Conservation (phyloP, 2,113 vertebrate genomes). For the Philantomba maxwellii region DNA sequence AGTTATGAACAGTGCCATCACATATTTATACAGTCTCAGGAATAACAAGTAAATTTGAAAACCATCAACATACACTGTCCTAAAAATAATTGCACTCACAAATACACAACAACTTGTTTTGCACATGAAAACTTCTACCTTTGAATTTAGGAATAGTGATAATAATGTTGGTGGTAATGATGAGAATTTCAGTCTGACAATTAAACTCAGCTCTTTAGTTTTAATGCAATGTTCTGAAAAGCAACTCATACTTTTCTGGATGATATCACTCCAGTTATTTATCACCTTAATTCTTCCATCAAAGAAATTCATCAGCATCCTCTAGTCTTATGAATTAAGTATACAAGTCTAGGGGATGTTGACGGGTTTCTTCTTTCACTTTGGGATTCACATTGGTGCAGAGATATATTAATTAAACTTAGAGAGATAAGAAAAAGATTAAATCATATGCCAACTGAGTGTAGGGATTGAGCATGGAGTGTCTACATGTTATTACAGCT, state of each 20-base stretch:
- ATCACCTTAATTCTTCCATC: neutral
- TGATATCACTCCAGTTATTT: rapidly evolving
- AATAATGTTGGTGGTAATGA: neutral
- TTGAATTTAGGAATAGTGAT: neutral
- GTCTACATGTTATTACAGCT: neutral
- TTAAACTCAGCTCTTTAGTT: neutral
- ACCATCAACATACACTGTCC: neutral
- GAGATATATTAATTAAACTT: neutral
- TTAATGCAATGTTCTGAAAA: neutral
- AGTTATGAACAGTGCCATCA: neutral
- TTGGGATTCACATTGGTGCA: neutral
- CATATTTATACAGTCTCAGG: neutral
- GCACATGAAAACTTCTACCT: neutral
- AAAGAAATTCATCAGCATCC: neutral
- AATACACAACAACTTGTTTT: neutral
- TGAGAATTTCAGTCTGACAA: neutral
- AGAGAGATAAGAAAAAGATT: neutral
- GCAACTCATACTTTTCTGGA: neutral
- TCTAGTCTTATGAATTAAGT: neutral
- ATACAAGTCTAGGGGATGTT: neutral
- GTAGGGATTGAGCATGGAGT: neutral
- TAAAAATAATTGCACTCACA: neutral
- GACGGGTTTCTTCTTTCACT: neutral
- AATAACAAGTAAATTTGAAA: neutral
- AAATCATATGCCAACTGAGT: neutral